These are phyloP conservation scores for Parazoanthus atlanticus DNA, from an alignment of 92 coral and sea anemone genomes.

Conservation along the genomic window DNA sequence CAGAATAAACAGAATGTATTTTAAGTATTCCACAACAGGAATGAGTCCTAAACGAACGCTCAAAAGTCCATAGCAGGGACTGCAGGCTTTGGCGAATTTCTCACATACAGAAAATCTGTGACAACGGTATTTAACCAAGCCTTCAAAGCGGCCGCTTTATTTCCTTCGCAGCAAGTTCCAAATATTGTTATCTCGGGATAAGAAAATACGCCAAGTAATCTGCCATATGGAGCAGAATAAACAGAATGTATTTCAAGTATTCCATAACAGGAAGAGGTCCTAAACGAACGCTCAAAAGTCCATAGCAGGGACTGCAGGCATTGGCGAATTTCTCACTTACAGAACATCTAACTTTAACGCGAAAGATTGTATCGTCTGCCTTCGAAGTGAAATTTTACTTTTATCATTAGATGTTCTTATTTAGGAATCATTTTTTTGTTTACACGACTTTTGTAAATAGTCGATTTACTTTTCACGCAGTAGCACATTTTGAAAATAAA, in stretches of 20 bases:
- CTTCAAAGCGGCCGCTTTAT: no score
- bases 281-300: no score
- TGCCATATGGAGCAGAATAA: neutral
- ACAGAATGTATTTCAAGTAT: neutral
- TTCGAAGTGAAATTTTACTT: neutral
- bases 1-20: neutral
- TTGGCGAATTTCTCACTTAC: neutral
- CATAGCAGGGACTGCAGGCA: no score
- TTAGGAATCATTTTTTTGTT: neutral
- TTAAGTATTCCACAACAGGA: no score
- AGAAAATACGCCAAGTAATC: neutral
- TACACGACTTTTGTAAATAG: neutral
- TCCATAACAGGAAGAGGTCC: no score
- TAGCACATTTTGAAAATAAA: neutral
- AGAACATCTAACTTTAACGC: neutral
- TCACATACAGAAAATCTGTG: neutral
- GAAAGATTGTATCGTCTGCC: neutral
- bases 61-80: no score
- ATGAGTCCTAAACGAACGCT: no score
- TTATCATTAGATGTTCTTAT: no score
- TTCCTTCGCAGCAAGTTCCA: neutral
- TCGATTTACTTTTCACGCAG: neutral
- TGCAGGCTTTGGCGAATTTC: no score
- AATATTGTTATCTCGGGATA: neutral
- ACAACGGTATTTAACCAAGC: neutral